These are phyloP conservation scores for Ophion ellenae DNA, from an alignment of 2,888 invertebrate species.

Conservation along the genomic window DNA sequence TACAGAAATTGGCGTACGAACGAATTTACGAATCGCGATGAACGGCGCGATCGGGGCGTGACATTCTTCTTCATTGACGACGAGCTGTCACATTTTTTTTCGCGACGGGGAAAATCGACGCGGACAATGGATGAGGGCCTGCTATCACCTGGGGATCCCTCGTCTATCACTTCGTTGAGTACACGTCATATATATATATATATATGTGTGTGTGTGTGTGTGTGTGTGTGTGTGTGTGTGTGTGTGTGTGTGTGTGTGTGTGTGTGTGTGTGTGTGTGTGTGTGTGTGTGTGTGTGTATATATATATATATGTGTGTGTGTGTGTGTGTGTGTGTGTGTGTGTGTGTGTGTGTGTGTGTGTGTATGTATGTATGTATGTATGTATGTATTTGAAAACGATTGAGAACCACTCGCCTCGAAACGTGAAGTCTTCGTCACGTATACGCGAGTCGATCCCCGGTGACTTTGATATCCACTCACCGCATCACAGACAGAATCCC, in stretches of 20 bases:
- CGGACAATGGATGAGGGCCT: conserved; percentile 44
- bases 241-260: neutral
- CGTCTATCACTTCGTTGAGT: conserved; percentile 28
- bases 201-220: neutral
- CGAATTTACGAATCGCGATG: conserved; percentile 29
- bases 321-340: neutral
- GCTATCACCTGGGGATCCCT: conserved; percentile 37
- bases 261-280: neutral
- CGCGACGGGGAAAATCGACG: conserved; percentile 30
- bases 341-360: neutral
- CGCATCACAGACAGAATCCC: conserved; percentile 8
- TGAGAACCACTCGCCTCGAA: conserved; percentile 40
- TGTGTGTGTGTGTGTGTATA: neutral
- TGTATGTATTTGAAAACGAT: conserved; percentile 19
- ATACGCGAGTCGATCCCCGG: conserved; percentile 35
- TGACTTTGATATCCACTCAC: conserved; percentile 60
- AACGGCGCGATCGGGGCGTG: conserved; percentile 9
- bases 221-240: neutral
- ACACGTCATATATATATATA: conserved; percentile 10
- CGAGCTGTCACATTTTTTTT: conserved; percentile 16
- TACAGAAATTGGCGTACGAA: conserved; percentile 12
- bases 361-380: neutral
- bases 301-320: neutral
- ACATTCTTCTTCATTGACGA: conserved; percentile 16
- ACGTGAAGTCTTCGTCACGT: conserved; percentile 47